Base-by-base conservation (phyloP, 2,888 invertebrate species). In the Drosophila cognata region DNA sequence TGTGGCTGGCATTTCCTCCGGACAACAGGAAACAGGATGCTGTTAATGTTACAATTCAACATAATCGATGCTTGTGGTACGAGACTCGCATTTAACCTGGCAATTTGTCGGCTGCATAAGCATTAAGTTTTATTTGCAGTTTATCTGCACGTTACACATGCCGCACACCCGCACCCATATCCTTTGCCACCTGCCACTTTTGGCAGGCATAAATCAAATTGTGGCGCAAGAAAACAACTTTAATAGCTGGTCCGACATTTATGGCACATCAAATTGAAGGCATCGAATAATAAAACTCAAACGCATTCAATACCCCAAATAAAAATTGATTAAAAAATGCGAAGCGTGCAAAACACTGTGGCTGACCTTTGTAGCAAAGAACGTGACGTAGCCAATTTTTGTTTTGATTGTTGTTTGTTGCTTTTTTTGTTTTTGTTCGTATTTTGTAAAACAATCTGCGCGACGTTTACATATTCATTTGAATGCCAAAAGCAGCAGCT, bases 1-100 rank as follows among this genome's bases (percentile, higher is more conserved):
- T 67, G 52, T n/a, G 66, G 59, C 70, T 69, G 75, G 57, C 73
- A 77, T 71, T 77, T 87, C 75, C 87, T 83, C n/a, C 71, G 57
- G 72, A 80, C 73, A 77, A 75, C 73, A 83, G 87, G 85, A 88
- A 88, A 89, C 89, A 74, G 88, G 88, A 89, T 80, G 84, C 82
- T 88, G 85, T 83, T 80, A 89, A 82, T 80, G 82, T 76, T 85
- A 83, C 78, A 85, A 82, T 88, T 82, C 84, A 76, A 84, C 84
- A 84, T 86, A 88, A 88, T 89, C 89, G 89, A 88, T 88, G 85
- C 89, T 84, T 84, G 87, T 86, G 80, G 89, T 84, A 88, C 86
- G 86, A 79, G 83, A 81, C 81, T 88, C 86, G 85, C 89, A 89
- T 84, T 84, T 84, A 85, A 89, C 88, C 82, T 85, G 80, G 75